Percentiles rank a stretch among this genome's conserved stretches.
Evolutionary conservation across 2,113 vertebrate genomes (phyloP).

Genomic region (Lophochroa leadbeateri): DNA sequence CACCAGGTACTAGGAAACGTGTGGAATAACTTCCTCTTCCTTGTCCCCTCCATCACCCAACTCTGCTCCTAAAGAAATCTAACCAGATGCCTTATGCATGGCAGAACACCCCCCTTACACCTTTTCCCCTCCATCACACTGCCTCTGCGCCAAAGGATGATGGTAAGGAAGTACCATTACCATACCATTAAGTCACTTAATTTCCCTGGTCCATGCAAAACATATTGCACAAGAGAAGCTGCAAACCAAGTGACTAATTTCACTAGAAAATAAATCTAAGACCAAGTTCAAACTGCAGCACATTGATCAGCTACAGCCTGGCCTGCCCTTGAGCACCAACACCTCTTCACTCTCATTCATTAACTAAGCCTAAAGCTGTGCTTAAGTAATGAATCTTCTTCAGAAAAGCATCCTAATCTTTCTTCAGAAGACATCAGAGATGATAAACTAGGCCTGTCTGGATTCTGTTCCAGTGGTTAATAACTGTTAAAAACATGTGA

Average conservation of each 20-base stretch:
- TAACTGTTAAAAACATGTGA: background rate
- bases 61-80: background rate
- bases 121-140: background rate
- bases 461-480: background rate
- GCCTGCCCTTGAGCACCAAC: background rate
- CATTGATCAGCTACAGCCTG: background rate
- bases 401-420: background rate
- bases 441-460: background rate
- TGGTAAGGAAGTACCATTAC: fast-evolving
- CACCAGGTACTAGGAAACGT: background rate
- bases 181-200: fast-evolving
- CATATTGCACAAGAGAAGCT: background rate
- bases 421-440: background rate
- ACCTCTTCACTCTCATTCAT: background rate
- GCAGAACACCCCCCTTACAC: background rate
- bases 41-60: background rate
- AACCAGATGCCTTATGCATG: background rate
- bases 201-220: background rate
- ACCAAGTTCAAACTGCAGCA: background rate
- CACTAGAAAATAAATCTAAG: background rate
- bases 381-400: background rate
- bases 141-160: background rate
- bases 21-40: background rate
- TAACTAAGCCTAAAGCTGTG: background rate
- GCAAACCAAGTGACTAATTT: background rate